Evolutionary conservation across 2,888 invertebrate genomes (phyloP).

Genomic region (Hyalella azteca): DNA sequence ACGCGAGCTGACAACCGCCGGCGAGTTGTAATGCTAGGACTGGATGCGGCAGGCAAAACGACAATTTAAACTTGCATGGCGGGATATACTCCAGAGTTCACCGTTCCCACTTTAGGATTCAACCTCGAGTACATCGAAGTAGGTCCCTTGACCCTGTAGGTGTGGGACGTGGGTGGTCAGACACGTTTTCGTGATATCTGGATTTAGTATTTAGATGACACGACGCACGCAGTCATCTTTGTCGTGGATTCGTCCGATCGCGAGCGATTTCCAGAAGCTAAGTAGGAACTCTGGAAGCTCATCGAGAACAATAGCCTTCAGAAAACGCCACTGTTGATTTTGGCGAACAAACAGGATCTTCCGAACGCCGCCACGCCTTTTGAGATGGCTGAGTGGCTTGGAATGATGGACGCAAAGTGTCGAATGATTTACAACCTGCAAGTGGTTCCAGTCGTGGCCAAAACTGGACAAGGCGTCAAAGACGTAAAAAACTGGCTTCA

Average conservation of each 20-base stretch:
- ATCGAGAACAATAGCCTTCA: not conserved
- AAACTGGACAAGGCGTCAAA: slow-evolving; percentile 9
- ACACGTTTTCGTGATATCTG: slow-evolving; percentile 31
- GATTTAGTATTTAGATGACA: slow-evolving; percentile 12
- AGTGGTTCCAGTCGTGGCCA: slow-evolving; percentile 31
- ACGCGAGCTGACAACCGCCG: not conserved
- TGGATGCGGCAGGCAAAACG: slow-evolving; percentile 41
- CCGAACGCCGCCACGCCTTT: slow-evolving; percentile 12
- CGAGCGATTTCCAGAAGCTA: slow-evolving; percentile 37
- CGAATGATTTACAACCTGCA: not conserved
- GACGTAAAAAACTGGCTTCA: slow-evolving; percentile 2
- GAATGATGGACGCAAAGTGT: not conserved
- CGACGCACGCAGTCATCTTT: slow-evolving; percentile 33
- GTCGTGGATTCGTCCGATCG: slow-evolving; percentile 34
- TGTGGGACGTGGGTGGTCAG: slow-evolving; percentile 40
- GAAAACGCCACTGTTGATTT: not conserved
- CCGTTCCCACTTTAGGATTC: slow-evolving; percentile 38
- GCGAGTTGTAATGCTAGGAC: slow-evolving; percentile 37
- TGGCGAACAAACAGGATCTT: slow-evolving; percentile 42
- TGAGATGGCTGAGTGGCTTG: slow-evolving; percentile 28
- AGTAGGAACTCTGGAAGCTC: slow-evolving; percentile 26
- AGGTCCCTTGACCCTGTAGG: slow-evolving; percentile 23
- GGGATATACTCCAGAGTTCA: not conserved
- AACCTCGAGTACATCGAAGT: slow-evolving; percentile 29
- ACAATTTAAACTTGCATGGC: slow-evolving; percentile 20